Conservation (phyloP, 2,888 invertebrate genomes). For the Xestia c-nigrum region DNA sequence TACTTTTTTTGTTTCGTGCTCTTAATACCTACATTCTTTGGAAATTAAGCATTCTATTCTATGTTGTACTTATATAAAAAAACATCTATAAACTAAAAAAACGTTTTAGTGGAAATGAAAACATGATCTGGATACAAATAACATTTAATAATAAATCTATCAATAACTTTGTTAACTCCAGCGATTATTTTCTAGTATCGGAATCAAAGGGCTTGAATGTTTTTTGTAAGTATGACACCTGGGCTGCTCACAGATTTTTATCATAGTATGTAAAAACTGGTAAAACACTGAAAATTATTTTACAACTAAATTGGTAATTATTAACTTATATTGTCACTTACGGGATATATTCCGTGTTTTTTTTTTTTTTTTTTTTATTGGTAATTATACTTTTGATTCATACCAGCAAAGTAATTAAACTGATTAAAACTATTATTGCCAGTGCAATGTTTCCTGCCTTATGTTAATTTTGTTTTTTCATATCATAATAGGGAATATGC, state of each 20-base stretch:
- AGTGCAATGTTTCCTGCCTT: neutral
- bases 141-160: conserved; percentile 2
- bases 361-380: too few species aligned
- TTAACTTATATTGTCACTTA: too few species aligned
- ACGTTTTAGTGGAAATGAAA: neutral
- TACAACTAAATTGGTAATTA: neutral
- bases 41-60: neutral
- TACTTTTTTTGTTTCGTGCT: neutral
- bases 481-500: too few species aligned
- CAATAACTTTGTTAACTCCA: neutral
- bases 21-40: neutral
- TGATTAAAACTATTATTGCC: neutral
- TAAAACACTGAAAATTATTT: neutral
- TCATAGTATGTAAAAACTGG: neutral
- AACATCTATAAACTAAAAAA: neutral
- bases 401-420: neutral
- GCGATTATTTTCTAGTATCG: neutral
- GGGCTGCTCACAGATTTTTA: neutral
- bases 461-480: too few species aligned
- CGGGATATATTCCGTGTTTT: too few species aligned
- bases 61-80: neutral
- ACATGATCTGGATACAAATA: conserved; percentile 3
- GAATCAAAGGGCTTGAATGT: neutral
- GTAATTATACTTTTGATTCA: neutral
- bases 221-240: too few species aligned